Percentiles rank a stretch among this genome's conserved stretches.
phyloP scores from a whole-genome alignment of 2,888 invertebrate species.

The Pogonocherus hispidulus region DNA sequence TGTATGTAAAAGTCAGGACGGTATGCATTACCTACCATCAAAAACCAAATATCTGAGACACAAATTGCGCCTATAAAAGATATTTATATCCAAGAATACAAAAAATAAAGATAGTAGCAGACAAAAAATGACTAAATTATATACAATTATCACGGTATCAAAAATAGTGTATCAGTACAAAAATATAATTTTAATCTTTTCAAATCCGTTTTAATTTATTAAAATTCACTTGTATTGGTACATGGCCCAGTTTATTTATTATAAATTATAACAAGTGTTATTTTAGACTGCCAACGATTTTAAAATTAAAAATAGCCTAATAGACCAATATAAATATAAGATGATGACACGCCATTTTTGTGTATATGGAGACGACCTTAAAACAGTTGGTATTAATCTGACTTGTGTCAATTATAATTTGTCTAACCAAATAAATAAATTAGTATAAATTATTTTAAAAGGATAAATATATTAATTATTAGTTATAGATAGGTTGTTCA shows the following conservation, averaged over 20 bases:
- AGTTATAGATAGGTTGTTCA: neutral
- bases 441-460: neutral
- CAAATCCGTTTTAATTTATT: too few relatives aligned
- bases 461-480: neutral
- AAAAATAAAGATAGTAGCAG: too few relatives aligned
- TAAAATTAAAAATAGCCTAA: neutral
- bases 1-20: too few relatives aligned
- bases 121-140: too few relatives aligned
- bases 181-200: too few relatives aligned
- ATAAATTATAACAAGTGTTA: neutral
- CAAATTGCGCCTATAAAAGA: too few relatives aligned
- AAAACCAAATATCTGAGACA: too few relatives aligned
- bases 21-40: too few relatives aligned
- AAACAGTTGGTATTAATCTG: neutral
- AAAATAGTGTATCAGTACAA: too few relatives aligned
- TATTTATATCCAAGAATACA: too few relatives aligned
- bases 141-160: too few relatives aligned
- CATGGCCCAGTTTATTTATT: neutral
- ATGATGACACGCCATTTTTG: neutral
- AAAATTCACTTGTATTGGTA: too few relatives aligned
- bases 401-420: neutral
- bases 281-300: neutral
- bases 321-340: neutral
- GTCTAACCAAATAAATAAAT: neutral
- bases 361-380: neutral